A percentile compares a stretch with the other conserved stretches of the same genome.
Conservation (phyloP, 2,797 vertebrate species). For the Lithobates sylvaticus region DNA sequence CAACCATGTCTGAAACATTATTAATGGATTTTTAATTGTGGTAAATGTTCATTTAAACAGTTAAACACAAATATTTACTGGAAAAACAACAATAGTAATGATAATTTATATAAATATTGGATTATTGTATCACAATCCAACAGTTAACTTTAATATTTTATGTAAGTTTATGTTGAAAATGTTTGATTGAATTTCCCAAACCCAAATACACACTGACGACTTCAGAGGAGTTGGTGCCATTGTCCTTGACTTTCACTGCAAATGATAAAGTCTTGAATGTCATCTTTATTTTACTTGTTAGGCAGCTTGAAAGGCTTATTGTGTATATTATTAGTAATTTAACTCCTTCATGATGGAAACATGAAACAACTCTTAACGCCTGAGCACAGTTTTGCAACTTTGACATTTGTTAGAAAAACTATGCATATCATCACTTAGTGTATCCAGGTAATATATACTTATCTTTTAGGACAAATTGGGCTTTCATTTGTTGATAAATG, state of each 20-base stretch:
- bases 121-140: background rate
- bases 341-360: background rate
- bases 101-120: background rate
- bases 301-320: background rate
- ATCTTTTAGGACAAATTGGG: too few species aligned
- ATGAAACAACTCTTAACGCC: too few species aligned
- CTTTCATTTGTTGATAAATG: too few species aligned
- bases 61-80: too few species aligned
- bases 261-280: slow-evolving; percentile 22
- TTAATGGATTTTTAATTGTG: too few species aligned
- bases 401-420: too few species aligned
- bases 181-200: slow-evolving; percentile 33
- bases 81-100: too few species aligned
- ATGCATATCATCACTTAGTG: too few species aligned
- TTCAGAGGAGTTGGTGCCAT: slow-evolving; percentile 41
- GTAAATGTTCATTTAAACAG: too few species aligned
- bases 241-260: slow-evolving; percentile 37
- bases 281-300: background rate
- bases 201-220: slow-evolving; percentile 31
- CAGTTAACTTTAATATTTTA: slow-evolving; percentile 18
- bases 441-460: too few species aligned
- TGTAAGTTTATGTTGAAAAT: slow-evolving; percentile 33
- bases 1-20: too few species aligned
- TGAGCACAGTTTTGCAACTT: too few species aligned
- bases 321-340: slow-evolving; percentile 2